Evolutionary conservation across 1,140 invertebrate species (phyloP), one percentile per base, ranked within the genome.

Genomic region (Physella acuta): DNA sequence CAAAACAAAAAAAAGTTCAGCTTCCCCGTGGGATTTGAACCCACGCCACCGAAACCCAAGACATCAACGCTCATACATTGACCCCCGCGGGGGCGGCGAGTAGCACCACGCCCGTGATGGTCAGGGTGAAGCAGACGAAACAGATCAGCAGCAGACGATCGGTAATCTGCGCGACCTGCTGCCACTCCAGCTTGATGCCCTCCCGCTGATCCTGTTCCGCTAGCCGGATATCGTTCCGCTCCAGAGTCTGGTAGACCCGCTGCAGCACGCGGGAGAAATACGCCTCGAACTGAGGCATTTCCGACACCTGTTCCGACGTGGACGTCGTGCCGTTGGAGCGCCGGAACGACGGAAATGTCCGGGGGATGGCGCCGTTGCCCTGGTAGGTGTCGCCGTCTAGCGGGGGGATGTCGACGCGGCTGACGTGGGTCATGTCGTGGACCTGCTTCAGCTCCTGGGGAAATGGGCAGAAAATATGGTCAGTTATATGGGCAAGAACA

Each of bases 101-200:
- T 33, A 75, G 66, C 5, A 75, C 71, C 16, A 75, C 69, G 44
- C 71, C 71, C 4, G 74, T 75, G 30, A 75, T 75, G 44, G 71
- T 70, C 17, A 75, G 39, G 4, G 74, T 75, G 34, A 70, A 55
- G 0, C 59, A 71, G n/a, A 75, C 74, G 31, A 75, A 93, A 92
- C 34, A 90, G 78, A 74, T 89, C 86, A 44, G 92, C 84, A 1
- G 92, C 82, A 58, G 90, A 83, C 91, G 83, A 78, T 89, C 88
- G 0, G 89, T 80, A 1, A 92, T 90, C 36, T 92, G 83, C 0
- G 92, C 91, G 37, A 92, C 88, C 79, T 92, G 90, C 79, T 92
- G 91, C 91, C 91, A 93, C 81, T 92, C 91, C 30, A 90, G 79
- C 75, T 90, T 89, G 60, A 89, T 88, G 62, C 87, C 82, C 71